Base-by-base conservation (phyloP, 35 echinoderm and acorn worm species). In the Strongylocentrotus purpuratus region DNA sequence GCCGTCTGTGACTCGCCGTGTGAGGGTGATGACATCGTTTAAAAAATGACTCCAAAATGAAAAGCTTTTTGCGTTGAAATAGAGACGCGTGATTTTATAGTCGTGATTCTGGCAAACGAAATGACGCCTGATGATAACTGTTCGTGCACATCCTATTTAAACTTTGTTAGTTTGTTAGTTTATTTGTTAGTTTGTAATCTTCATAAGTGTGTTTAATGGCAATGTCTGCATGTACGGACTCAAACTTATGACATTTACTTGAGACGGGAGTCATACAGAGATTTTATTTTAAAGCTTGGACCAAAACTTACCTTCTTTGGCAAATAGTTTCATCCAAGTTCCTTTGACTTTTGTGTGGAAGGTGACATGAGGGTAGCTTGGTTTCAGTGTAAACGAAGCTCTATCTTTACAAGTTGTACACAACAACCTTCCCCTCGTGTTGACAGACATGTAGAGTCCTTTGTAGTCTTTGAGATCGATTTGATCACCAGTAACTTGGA, bases 281-380 rank as follows among this genome's bases (percentile, higher is more conserved):
- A 86, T 20, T 55, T n/a, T n/a, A n/a, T n/a, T n/a, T n/a, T n/a
- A 15, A 55, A 14, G 50, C 50, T 15, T 14, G 50, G 50, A 55
- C 50, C 10, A 22, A 22, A 78, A 31, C 45, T 93, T 58, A 93
- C 91, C 91, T 93, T 93, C 91, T 93, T 58, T 93, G 31, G 91
- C 91, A 47, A 55, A 31, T n/a, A 93, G 11, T 93, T 58, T 93
- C 45, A 93, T 58, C 48, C 91, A 58, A 6, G 20, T 47, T 46
- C 91, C 91, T 58, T 58, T 93, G 48, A 93, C 91, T 47, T 93
- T 93, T 50, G 32, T 33, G 46, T 93, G 48, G 31, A 93, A 93
- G 17, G 48, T 58, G 9, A 93, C 91, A 93, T 93, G 91, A 58
- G 91, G 91, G 13, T 50, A 58, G 46, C 91, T 93, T 11, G 31